A percentile compares a stretch with the other conserved stretches of the same genome.
Evolutionary conservation across 2,888 invertebrate species (phyloP).

Genomic region (Glyphotaelius pellucidus): DNA sequence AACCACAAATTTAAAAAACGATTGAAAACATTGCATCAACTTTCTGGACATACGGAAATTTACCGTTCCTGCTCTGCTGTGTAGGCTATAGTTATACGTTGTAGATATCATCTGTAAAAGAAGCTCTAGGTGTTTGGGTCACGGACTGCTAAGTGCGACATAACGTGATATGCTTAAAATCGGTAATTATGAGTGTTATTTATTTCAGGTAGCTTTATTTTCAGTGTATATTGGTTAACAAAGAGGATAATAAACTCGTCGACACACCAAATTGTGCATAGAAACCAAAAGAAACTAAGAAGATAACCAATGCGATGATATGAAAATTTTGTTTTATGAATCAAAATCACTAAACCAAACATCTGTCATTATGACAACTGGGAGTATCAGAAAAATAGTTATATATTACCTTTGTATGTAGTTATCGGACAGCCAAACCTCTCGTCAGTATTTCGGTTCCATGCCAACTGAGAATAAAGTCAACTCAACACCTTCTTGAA

Average conservation of each 20-base stretch:
- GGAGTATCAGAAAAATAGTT: no score
- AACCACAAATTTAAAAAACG: neutral
- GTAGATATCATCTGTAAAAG: neutral
- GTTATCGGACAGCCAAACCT: neutral
- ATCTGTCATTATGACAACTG: no score
- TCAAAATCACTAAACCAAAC: no score
- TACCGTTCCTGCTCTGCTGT: neutral
- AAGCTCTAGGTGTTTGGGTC: neutral
- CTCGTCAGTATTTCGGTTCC: neutral
- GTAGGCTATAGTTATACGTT: neutral
- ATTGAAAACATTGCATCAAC: neutral
- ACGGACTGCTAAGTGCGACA: no score
- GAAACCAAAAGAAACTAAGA: neutral
- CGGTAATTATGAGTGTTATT: neutral
- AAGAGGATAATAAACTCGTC: neutral
- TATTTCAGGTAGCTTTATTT: no score
- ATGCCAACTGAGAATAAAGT: no score
- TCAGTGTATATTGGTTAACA: neutral
- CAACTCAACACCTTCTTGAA: no score
- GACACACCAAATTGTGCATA: neutral
- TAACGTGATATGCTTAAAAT: neutral
- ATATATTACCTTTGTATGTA: no score
- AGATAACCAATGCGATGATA: neutral
- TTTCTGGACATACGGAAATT: neutral
- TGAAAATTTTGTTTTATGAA: no score